phyloP scores from a whole-genome alignment of 2,888 invertebrate genomes.

The Philopedon plagiatum region DNA sequence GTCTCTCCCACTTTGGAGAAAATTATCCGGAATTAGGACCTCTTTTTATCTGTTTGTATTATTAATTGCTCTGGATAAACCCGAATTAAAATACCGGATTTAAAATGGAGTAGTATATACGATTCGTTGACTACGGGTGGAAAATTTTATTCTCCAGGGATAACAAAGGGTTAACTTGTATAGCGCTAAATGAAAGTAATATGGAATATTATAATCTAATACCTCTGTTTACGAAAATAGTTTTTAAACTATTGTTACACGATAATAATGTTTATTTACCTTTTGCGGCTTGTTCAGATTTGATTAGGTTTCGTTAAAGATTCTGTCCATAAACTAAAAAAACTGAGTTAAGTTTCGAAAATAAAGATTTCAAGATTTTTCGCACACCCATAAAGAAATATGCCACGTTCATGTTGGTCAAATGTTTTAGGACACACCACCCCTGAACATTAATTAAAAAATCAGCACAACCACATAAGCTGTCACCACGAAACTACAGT shows the following conservation, averaged over 20 bases:
- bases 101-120: neutral
- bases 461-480: too few relatives aligned
- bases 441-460: too few relatives aligned
- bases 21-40: slow-evolving; percentile 23
- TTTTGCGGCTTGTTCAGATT: too few relatives aligned
- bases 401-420: too few relatives aligned
- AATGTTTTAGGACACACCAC: too few relatives aligned
- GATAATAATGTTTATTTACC: too few relatives aligned
- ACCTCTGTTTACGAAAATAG: neutral
- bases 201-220: neutral
- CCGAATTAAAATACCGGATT: slow-evolving; percentile 15
- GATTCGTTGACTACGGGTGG: neutral
- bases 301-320: too few relatives aligned
- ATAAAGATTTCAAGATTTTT: too few relatives aligned
- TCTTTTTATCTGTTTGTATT: slow-evolving; percentile 37
- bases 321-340: too few relatives aligned
- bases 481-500: neutral
- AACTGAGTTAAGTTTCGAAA: too few relatives aligned
- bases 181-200: neutral
- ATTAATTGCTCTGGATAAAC: slow-evolving; percentile 31
- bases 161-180: neutral
- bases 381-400: too few relatives aligned
- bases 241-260: too few relatives aligned
- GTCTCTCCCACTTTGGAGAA: slow-evolving; percentile 31
- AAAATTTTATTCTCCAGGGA: neutral